Evolutionary conservation across 2,888 invertebrate species (phyloP).

Genomic region (Augochlorella aurata): DNA sequence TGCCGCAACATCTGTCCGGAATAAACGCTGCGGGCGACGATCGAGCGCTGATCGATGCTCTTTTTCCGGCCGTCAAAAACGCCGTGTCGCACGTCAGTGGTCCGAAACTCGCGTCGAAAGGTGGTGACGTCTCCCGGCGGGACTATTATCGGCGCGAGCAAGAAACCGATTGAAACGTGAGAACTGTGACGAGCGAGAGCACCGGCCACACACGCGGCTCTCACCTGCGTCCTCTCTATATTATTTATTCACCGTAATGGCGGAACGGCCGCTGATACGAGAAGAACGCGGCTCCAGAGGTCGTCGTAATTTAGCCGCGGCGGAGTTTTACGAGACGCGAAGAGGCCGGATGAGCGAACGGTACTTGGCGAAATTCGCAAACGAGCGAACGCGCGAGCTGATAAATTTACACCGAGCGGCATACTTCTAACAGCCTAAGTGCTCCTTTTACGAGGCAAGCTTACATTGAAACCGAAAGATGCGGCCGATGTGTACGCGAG

Average conservation of each 20-base stretch:
- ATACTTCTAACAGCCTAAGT: conserved; percentile 52
- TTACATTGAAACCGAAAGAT: conserved; percentile 58
- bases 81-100: not conserved
- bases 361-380: conserved; percentile 49
- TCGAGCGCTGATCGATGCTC: no score
- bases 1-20: conserved; percentile 38
- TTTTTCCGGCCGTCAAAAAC: conserved; percentile 16
- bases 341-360: conserved; percentile 47
- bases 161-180: conserved; percentile 17
- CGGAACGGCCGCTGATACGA: conserved; percentile 47
- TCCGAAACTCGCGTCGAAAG: conserved; percentile 18
- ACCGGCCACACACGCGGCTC: conserved; percentile 52
- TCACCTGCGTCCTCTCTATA: conserved; percentile 47
- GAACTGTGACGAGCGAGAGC: not conserved
- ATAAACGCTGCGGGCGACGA: conserved; percentile 25
- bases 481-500: conserved; percentile 32
- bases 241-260: conserved; percentile 65
- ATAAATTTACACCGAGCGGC: conserved; percentile 66
- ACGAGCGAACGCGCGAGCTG: conserved; percentile 47
- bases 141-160: not conserved
- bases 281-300: conserved; percentile 39
- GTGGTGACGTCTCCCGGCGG: not conserved
- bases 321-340: conserved; percentile 65
- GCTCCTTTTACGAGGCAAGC: conserved; percentile 58
- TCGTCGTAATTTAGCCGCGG: conserved; percentile 66